Conservation (phyloP, 1,140 invertebrate genomes). For the Dermatophagoides farinae region DNA sequence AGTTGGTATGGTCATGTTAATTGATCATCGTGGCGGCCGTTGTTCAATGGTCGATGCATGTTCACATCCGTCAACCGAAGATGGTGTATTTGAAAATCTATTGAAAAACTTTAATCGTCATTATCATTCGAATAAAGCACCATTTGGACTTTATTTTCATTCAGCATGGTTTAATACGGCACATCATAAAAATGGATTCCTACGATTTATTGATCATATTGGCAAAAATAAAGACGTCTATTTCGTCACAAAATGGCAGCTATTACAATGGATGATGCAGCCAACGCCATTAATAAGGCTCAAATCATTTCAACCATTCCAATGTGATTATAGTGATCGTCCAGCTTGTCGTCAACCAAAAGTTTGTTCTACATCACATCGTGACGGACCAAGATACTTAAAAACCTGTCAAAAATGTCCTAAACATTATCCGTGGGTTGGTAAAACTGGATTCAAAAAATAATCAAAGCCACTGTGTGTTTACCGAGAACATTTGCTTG, state of each 20-base stretch:
- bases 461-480: neutral
- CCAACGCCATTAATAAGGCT: constrained; percentile 57
- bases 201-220: constrained; percentile 71
- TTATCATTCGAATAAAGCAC: constrained; percentile 75
- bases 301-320: constrained; percentile 62
- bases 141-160: constrained; percentile 78
- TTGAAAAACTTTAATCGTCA: constrained; percentile 85
- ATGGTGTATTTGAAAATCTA: constrained; percentile 77
- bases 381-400: constrained; percentile 59
- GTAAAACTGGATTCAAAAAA: constrained; percentile 28
- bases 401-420: constrained; percentile 77
- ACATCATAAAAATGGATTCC: constrained; percentile 80
- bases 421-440: constrained; percentile 77
- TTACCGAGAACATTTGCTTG: neutral
- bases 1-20: constrained; percentile 89
- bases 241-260: constrained; percentile 78
- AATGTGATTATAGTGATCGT: constrained; percentile 44
- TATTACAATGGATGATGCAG: constrained; percentile 75
- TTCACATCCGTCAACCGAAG: constrained; percentile 62
- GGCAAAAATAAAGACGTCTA: constrained; percentile 69
- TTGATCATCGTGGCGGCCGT: constrained; percentile 71
- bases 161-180: constrained; percentile 85
- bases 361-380: constrained; percentile 84
- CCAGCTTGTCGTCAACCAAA: constrained; percentile 73
- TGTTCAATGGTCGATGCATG: constrained; percentile 91